Base-by-base conservation (phyloP, 2,113 vertebrate species). In the Tonatia bakeri region DNA sequence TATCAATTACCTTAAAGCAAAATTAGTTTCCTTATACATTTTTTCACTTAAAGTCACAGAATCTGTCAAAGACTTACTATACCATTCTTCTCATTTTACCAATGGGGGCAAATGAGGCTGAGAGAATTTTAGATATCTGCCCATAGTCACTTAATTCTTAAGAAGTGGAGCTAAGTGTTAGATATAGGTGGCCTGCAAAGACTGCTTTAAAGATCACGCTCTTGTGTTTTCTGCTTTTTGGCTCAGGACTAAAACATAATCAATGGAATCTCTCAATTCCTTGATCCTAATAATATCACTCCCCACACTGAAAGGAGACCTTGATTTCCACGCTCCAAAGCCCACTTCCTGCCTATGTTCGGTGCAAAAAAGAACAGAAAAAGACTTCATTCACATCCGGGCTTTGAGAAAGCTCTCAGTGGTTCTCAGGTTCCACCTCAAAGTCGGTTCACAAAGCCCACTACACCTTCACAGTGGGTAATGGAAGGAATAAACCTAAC, bases 401-500 rank as follows among this genome's bases (percentile, higher is more conserved):
- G 64, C 82, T 91, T 70, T 91, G 40, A 88, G 76, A 90, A 85
- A 76, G 50, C 72, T 69, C 26, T 75, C 40, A 24, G 81, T 84
- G 81, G 94, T 94, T 94, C 72, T 89, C 83, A 45, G 79, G 73
- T 38, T 72, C 56, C n/a, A 61, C 88, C 76, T 94, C 76, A 52
- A 52, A 26, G 64, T 7, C 4, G 8, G 56, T 9, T 95, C 70
- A 79, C 47, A 92, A 65, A 87, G 73, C 54, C 93, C n/a, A 73
- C 77, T 6, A 70, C 14, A 65, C 73, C 75, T 87, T 52, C 90
- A 92, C 19, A 38, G 33, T 8, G 50, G 15, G 93, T 91, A 86
- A 96, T 19, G 92, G 96, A 96, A 96, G 94, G 47, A 95, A 95
- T 50, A 85, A 50, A 76, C 7, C 20, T 2, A 24, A 24, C 5